A percentile compares a stretch with the other conserved stretches of the same genome.
Evolutionary conservation across 1,140 invertebrate species (phyloP).

Genomic region (Drosophila ohnishii): DNA sequence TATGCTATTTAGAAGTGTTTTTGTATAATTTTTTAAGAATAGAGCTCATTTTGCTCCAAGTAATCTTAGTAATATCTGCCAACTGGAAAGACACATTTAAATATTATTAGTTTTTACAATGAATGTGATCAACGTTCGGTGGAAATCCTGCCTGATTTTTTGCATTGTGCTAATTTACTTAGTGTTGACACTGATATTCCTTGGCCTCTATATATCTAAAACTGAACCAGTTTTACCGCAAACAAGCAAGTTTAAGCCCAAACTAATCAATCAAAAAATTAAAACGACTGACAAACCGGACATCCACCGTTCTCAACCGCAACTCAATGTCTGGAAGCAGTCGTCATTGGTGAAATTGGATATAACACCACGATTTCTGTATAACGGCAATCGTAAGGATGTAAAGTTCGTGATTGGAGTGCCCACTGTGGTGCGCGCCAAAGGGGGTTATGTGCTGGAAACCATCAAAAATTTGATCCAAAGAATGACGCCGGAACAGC

Average conservation of each 20-base stretch:
- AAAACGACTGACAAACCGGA: not conserved
- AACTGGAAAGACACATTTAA: not conserved
- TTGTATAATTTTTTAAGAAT: not conserved
- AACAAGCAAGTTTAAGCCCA: conserved; percentile 86
- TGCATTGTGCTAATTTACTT: not conserved
- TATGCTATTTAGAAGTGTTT: not conserved
- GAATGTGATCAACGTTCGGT: conserved; percentile 18
- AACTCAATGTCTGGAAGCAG: not conserved
- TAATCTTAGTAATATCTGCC: not conserved
- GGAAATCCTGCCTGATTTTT: not conserved
- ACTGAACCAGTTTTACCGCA: conserved; percentile 6
- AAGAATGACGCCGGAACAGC: conserved; percentile 11
- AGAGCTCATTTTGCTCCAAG: not conserved
- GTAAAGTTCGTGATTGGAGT: conserved; percentile 47
- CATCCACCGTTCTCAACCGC: accelerated
- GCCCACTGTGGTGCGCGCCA: conserved; percentile 28
- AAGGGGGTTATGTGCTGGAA: conserved; percentile 16
- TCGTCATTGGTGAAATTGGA: not conserved
- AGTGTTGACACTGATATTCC: not conserved
- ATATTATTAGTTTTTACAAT: conserved; percentile 5
- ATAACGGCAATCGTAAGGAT: conserved; percentile 1
- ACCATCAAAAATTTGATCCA: conserved; percentile 26
- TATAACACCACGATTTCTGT: conserved; percentile 1
- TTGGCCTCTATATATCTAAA: not conserved
- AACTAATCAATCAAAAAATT: too few relatives aligned